Evolutionary conservation across 2,113 vertebrate genomes (phyloP).

Genomic region (Micronycteris hirsuta): DNA sequence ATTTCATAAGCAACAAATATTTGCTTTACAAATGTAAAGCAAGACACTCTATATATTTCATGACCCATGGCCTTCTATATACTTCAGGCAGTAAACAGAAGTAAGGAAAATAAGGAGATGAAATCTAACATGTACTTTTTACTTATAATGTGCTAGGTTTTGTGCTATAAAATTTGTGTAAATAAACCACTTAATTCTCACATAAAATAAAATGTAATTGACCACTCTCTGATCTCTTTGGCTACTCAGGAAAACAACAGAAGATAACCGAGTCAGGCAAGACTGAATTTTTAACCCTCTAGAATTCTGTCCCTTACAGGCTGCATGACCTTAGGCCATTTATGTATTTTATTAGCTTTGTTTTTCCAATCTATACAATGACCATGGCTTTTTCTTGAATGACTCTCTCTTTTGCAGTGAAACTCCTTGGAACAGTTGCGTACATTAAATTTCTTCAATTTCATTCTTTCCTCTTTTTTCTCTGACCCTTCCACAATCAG

Average conservation of each 20-base stretch:
- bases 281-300: background rate
- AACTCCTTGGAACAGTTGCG: background rate
- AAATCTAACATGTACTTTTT: background rate
- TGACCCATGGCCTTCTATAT: background rate
- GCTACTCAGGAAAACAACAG: background rate
- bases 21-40: no score
- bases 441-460: background rate
- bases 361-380: background rate
- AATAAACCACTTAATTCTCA: background rate
- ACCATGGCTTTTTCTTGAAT: background rate
- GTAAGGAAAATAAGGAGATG: background rate
- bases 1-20: background rate
- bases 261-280: background rate
- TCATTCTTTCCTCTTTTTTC: background rate
- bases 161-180: background rate
- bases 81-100: background rate
- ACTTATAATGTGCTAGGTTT: background rate
- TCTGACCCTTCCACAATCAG: background rate
- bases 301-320: background rate
- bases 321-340: background rate
- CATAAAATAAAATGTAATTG: background rate
- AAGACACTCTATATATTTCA: no score
- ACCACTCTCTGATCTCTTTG: background rate
- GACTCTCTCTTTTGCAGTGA: background rate
- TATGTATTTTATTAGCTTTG: background rate